A percentile compares a stretch with the other conserved stretches of the same genome.
Conservation (phyloP, 2,797 vertebrate genomes). For the Typhlichthys subterraneus region DNA sequence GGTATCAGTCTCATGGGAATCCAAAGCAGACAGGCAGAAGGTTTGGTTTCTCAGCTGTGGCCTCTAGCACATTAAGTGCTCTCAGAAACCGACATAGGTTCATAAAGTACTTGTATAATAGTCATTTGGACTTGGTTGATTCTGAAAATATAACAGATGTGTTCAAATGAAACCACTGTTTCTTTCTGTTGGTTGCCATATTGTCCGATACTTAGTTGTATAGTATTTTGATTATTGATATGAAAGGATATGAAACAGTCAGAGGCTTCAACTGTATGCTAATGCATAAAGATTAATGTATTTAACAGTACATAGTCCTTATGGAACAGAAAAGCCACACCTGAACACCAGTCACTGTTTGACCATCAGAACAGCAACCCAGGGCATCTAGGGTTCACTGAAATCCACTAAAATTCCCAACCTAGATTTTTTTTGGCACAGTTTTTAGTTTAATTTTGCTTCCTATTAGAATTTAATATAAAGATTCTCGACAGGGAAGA, state of each 20-base stretch:
- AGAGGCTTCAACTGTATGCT: conserved; percentile 57
- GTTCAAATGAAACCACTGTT: neutral
- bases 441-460: too few relatives aligned
- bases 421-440: too few relatives aligned
- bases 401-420: too few relatives aligned
- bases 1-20: conserved; percentile 62
- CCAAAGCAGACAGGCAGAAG: conserved; percentile 44
- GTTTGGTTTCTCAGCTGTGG: conserved; percentile 64
- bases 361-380: too few relatives aligned
- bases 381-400: too few relatives aligned
- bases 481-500: too few relatives aligned
- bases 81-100: conserved; percentile 20
- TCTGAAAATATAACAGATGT: too few relatives aligned
- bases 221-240: conserved; percentile 42
- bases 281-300: conserved; percentile 46
- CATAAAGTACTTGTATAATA: neutral
- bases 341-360: too few relatives aligned
- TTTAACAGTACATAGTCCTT: conserved; percentile 27
- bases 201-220: conserved; percentile 13
- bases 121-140: neutral
- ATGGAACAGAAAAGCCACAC: conserved; percentile 14
- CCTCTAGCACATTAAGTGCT: conserved; percentile 53
- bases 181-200: conserved; percentile 13
- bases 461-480: too few relatives aligned
- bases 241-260: conserved; percentile 16